These are phyloP conservation scores for Patiria miniata DNA, from an alignment of 35 echinoderm and acorn worm genomes.

Conservation along the genomic window DNA sequence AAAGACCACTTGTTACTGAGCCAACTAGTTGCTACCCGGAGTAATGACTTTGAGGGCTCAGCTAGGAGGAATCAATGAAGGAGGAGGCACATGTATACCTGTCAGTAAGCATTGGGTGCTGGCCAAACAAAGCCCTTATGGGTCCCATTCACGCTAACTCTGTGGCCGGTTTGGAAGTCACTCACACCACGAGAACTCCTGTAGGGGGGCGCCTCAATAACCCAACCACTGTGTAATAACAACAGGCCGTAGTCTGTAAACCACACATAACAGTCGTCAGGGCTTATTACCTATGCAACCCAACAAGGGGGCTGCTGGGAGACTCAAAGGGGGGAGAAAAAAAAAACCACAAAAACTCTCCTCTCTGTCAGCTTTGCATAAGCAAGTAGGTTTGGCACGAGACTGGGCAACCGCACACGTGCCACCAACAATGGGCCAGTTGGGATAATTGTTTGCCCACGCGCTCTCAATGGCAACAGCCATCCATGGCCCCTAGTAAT, in stretches of 20 bases:
- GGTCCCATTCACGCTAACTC: not conserved
- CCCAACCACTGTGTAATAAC: not conserved
- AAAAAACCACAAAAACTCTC: not conserved
- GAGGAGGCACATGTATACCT: not conserved
- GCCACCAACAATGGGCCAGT: constrained; percentile 43
- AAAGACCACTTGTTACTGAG: constrained; percentile 43
- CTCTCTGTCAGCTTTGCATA: constrained; percentile 42
- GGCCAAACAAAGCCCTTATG: constrained; percentile 12
- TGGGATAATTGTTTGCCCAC: constrained; percentile 38
- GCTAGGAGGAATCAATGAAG: not conserved
- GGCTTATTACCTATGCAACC: constrained; percentile 27
- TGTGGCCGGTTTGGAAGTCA: not conserved
- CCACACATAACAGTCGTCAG: not conserved
- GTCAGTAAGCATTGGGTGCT: not conserved
- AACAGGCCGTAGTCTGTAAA: not conserved
- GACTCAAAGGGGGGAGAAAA: not conserved
- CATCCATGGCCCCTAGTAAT: constrained; percentile 43
- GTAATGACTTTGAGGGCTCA: not conserved
- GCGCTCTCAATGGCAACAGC: constrained; percentile 42
- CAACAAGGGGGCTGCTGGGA: not conserved
- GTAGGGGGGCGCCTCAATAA: not conserved
- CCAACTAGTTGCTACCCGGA: constrained; percentile 11
- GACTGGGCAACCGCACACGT: constrained; percentile 15
- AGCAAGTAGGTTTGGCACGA: constrained; percentile 41
- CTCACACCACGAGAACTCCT: not conserved